Evolutionary conservation across 2,113 vertebrate genomes (phyloP).

Genomic region (Psettodes erumei): DNA sequence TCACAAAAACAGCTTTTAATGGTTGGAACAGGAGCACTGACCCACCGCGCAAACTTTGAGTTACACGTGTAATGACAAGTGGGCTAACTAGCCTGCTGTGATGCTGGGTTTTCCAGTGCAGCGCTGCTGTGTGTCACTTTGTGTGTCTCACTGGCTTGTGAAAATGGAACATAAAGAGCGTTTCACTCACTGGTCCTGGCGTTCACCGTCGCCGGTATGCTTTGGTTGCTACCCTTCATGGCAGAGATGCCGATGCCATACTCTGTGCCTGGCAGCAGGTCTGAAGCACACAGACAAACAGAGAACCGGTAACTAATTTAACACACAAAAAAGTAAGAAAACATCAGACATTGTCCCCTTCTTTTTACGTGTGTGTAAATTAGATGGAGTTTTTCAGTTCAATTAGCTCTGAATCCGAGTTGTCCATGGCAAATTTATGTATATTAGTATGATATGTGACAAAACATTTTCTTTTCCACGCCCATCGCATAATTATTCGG

Average conservation of each 20-base stretch:
- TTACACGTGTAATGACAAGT: conserved; percentile 26
- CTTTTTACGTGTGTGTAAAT: conserved; percentile 26
- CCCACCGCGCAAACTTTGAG: conserved; percentile 4
- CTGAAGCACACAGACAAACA: conserved; percentile 73
- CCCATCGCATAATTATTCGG: conserved; percentile 30
- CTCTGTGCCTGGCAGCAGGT: conserved; percentile 94
- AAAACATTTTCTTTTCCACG: background rate
- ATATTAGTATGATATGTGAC: conserved; percentile 24
- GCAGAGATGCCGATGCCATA: conserved; percentile 97
- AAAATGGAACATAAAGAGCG: background rate
- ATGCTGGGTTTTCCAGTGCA: background rate
- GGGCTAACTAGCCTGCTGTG: background rate
- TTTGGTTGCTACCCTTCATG: conserved; percentile 89
- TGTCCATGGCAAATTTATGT: conserved; percentile 26
- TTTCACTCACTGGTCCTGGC: conserved; percentile 91
- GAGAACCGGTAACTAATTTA: background rate
- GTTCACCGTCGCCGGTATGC: conserved; percentile 95
- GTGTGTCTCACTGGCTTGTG: conserved; percentile 7
- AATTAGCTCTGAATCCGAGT: conserved; percentile 35
- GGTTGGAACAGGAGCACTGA: conserved; percentile 3
- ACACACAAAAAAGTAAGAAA: conserved; percentile 5
- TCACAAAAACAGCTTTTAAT: conserved; percentile 33
- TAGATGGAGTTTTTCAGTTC: conserved; percentile 15
- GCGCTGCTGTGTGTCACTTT: background rate
- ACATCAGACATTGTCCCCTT: background rate